Conservation (phyloP, 2,888 invertebrate species). For the Spodoptera littoralis region DNA sequence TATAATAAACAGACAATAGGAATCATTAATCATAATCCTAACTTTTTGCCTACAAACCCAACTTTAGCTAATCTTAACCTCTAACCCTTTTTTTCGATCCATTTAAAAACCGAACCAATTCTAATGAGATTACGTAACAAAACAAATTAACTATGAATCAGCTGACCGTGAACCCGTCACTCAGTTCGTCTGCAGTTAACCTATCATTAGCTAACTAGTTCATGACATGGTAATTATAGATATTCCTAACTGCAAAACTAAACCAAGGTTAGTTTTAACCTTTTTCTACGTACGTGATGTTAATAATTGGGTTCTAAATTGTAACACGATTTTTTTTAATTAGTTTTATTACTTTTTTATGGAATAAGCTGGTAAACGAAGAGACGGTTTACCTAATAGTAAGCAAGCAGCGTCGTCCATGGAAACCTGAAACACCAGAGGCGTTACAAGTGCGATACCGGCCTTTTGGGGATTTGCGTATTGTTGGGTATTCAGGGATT, state of each 20-base stretch:
- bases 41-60: slow-evolving; percentile 7
- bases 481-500: too few relatives aligned
- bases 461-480: too few relatives aligned
- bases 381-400: too few relatives aligned
- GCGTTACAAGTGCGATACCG: too few relatives aligned
- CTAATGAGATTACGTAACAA: slow-evolving; percentile 35
- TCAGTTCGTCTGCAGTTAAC: slow-evolving; percentile 59
- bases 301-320: slow-evolving; percentile 1
- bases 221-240: slow-evolving; percentile 67
- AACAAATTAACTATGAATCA: slow-evolving; percentile 44
- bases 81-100: too few relatives aligned
- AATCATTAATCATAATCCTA: neutral
- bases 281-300: slow-evolving; percentile 13
- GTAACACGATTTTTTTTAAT: too few relatives aligned
- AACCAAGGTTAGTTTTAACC: slow-evolving; percentile 24
- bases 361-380: too few relatives aligned
- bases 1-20: too few relatives aligned
- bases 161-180: slow-evolving; percentile 76
- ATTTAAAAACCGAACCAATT: slow-evolving; percentile 31
- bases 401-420: too few relatives aligned
- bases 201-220: slow-evolving; percentile 68
- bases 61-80: slow-evolving; percentile 18
- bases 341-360: too few relatives aligned
- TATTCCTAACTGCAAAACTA: slow-evolving; percentile 21
- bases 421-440: too few relatives aligned